phyloP scores from a whole-genome alignment of 2,797 vertebrate species.

The Liasis olivaceus region DNA sequence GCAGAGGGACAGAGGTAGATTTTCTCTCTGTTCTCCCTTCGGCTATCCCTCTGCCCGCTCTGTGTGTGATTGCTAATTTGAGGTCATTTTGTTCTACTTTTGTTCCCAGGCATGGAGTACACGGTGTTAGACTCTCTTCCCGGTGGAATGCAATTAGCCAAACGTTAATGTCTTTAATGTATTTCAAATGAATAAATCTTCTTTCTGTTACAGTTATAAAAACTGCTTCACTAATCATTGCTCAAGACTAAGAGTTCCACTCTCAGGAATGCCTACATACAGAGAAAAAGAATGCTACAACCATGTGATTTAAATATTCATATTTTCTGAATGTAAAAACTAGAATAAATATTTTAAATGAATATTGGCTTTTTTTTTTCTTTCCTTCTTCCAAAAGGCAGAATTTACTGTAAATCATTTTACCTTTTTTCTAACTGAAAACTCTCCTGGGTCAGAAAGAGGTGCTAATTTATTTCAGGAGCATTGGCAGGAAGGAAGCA shows the following conservation, averaged over 20 bases:
- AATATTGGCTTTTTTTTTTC: background rate
- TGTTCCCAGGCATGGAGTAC: background rate
- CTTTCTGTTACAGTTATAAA: background rate
- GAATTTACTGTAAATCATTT: background rate
- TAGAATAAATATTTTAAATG: background rate
- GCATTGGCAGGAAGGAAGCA: background rate
- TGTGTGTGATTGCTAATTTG: background rate
- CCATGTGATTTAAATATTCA: background rate
- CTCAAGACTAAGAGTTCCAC: background rate
- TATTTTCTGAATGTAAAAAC: background rate
- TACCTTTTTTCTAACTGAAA: background rate
- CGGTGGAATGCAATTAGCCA: background rate
- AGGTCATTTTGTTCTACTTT: background rate
- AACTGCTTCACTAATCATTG: background rate
- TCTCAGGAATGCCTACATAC: background rate
- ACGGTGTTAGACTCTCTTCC: background rate
- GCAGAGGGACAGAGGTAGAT: background rate
- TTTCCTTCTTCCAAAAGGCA: background rate
- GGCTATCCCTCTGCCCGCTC: background rate
- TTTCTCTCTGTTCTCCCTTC: no score
- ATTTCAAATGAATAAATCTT: background rate
- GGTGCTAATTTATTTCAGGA: constrained; percentile 1
- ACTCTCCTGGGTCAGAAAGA: background rate
- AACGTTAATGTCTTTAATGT: background rate
- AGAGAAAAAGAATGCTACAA: background rate